Evolutionary conservation across 1,140 invertebrate genomes (phyloP), one percentile per base, ranked within the genome.

Genomic region (Sipha flava): DNA sequence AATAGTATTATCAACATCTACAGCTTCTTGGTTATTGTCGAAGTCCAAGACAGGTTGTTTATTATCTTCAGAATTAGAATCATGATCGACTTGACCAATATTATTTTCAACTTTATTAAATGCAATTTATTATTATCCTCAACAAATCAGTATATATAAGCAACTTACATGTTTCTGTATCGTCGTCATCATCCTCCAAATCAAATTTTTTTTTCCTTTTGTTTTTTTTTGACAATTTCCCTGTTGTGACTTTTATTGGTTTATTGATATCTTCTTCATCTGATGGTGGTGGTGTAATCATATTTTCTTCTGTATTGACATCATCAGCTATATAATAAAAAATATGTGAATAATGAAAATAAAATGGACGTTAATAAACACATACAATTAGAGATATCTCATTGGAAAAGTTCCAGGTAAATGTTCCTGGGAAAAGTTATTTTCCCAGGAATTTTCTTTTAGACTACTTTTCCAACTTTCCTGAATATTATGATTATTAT

Each of bases 201-300:
- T 54, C 72, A 40, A 75, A 37, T 75, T 75, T 75, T 14, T 57
- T 52, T 57, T 75, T 75, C 9, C 49, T 40, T 57, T 75, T 75
- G 14, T 40, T 75, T 40, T 75, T 75, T 57, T 75, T 75, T 0
- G 72, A 57, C 3, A 75, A 4, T 75, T 75, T 75, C n/a, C 70
- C 70, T 0, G 34, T 26, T 9, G 34, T 0, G 21, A 23, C 14
- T n/a, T 31, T 49, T 21, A 4, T 23, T 14, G 4, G 34, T 66
- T 14, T 66, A 14, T 66, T 12, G 0, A 40, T 0, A 6, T 26
- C 23, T 66, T 23, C 62, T 66, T 66, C 34, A 16, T n/a, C n/a
- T n/a, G 9, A 40, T 0, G 34, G n/a, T 40, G 34, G 5, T 23
- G 10, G 18, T 23, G 31, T 12, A 37, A 64, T 14, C 18, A 34